Evolutionary conservation across 1,140 invertebrate genomes (phyloP), one percentile per base, ranked within the genome.

Genomic region (Drosophila leontia): DNA sequence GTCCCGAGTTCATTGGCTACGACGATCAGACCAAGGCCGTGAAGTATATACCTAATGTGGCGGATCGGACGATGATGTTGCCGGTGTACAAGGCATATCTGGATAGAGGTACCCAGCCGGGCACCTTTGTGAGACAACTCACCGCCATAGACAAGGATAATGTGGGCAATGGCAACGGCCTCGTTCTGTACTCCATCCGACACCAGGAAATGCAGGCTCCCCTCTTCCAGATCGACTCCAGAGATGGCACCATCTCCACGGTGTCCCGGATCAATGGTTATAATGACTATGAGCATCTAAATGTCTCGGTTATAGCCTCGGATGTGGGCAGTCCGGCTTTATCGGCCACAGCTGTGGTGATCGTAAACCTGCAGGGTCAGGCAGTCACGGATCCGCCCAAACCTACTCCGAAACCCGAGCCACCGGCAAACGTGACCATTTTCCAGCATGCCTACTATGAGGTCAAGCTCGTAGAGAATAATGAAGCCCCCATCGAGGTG

Each of bases 131-230:
- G 0, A 94, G 94, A 3, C 94, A 94, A 92, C 95, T 98, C 3
- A 95, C 94, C 61, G 98, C 97, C 0, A 97, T 97, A 50, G 98
- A 99, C 93, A 95, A 95, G 1, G 98, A 98, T 91, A 96, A 96
- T 82, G 94, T 95, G 34, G 96, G 95, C 1, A 98, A 98, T 86
- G 97, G 97, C 44, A 97, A 97, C 83, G 96, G 96, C 0, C 85
- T 97, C n/a, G 94, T 97, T 3, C 85, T 97, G 0, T 97, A 96
- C 77, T 95, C 96, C 72, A 94, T 97, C 45, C 94, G 95, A 48
- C 93, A 94, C 51, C 95, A 95, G 79, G 95, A 95, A 26, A 92
- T 94, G 45, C 91, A 92, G 44, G 90, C 94, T 15, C 96, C 95
- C 61, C 93, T 96, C n/a, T 97, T 97, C 83, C 92, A 95, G 19